Evolutionary conservation across 2,888 invertebrate species (phyloP), one percentile per base, ranked within the genome.

Genomic region (Heteromyza rotundicornis): DNA sequence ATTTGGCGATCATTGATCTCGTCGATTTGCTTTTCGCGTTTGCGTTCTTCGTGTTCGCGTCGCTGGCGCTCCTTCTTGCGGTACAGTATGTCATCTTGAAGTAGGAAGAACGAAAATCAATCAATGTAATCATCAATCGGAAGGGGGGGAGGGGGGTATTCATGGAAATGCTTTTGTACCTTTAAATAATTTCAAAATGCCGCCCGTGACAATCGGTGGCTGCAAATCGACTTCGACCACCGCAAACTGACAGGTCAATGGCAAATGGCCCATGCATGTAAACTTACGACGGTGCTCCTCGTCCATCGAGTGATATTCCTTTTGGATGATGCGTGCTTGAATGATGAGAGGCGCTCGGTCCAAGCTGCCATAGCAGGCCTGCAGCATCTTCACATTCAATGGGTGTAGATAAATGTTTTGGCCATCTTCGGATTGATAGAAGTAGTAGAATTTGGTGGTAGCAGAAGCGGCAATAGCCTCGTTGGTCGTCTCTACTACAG

Each of bases 341-440:
- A 98, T 87, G 2, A 86, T 75, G 19, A 84, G 86, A 47, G 98
- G 97, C 58, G 92, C 91, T 59, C 88, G 85, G 61, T 92, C 91
- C 62, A 97, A 84, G 7, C 88, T 87, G 7, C 95, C 95, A 85
- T 95, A 96, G 61, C 93, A 90, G 61, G 90, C 88, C 75, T 93
- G 92, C 72, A 98, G 82, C 88, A 97, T 92, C 64, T 92, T 91
- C 8, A 94, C 91, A 81, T 98, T 98, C 73, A 98, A 83, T 14
- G 94, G 91, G 82, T 96, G 93, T 64, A 98, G 85, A 82, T 94
- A 98, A 59, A 97, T 89, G 80, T 95, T 93, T 81, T 96, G 96
- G 0, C 97, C 97, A 82, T 96, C 95, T 49, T 88, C 87, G 68
- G 95, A 95, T 92, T 82, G 70, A 84, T 85, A 81, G 65, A 79